Evolutionary conservation across 2,797 vertebrate genomes (phyloP).

Genomic region (Coracias cyanogaster): DNA sequence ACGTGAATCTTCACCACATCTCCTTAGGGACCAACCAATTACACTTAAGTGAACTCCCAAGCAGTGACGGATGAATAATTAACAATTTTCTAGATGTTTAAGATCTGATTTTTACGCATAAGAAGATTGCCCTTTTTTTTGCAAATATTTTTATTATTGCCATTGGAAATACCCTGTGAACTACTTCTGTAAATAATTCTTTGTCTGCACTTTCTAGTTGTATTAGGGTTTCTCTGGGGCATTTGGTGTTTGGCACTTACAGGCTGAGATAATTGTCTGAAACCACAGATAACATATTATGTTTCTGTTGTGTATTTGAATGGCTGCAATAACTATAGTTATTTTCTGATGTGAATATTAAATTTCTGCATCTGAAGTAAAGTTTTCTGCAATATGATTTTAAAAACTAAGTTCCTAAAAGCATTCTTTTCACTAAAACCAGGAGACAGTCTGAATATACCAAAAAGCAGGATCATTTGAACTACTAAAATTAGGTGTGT

Average conservation of each 20-base stretch:
- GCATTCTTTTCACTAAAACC: background rate
- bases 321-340: background rate
- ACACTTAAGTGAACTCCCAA: slow-evolving; percentile 4
- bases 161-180: slow-evolving; percentile 21
- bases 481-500: background rate
- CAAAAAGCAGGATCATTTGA: background rate
- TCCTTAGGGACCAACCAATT: slow-evolving; percentile 39
- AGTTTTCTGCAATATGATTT: background rate
- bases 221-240: background rate
- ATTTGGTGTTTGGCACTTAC: background rate
- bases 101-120: background rate
- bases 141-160: background rate
- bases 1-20: background rate
- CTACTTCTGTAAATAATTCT: background rate
- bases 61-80: slow-evolving; percentile 21
- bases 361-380: background rate
- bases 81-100: slow-evolving; percentile 1
- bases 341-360: background rate
- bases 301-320: background rate
- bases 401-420: background rate
- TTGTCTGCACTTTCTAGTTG: background rate
- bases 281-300: background rate
- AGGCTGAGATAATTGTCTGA: slow-evolving; percentile 18
- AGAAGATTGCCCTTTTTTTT: background rate
- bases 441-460: background rate